phyloP scores from a whole-genome alignment of 2,888 invertebrate genomes.

The Dione vanillae region DNA sequence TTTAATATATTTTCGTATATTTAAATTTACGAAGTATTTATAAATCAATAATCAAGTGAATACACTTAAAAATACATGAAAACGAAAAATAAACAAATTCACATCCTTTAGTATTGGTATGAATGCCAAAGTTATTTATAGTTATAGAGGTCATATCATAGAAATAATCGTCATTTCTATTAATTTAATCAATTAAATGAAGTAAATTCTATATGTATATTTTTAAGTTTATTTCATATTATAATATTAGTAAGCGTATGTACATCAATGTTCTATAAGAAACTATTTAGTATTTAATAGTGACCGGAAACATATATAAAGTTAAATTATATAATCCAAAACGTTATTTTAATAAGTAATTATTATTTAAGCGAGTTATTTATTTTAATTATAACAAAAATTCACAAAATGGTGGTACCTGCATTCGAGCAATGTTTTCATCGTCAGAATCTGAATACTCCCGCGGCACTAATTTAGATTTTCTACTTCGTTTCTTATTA shows the following conservation, averaged over 20 bases:
- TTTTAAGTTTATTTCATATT: not conserved
- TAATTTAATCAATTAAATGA: not conserved
- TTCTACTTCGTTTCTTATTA: slow-evolving; percentile 53
- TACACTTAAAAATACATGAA: too few relatives aligned
- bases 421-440: slow-evolving; percentile 47
- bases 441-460: slow-evolving; percentile 49
- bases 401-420: slow-evolving; percentile 50
- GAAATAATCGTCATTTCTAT: not conserved
- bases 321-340: not conserved
- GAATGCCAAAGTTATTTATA: not conserved
- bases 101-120: not conserved
- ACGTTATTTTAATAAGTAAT: too few relatives aligned
- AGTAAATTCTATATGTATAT: too few relatives aligned
- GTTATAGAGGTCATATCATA: not conserved
- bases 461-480: slow-evolving; percentile 56
- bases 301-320: not conserved
- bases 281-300: not conserved
- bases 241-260: too few relatives aligned
- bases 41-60: too few relatives aligned
- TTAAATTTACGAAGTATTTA: too few relatives aligned
- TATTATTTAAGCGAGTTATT: not conserved
- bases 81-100: too few relatives aligned
- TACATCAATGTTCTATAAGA: not conserved
- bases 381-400: not conserved
- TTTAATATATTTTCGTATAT: too few relatives aligned